Evolutionary conservation across 2,113 vertebrate species (phyloP).

Genomic region (Grammomys surdaster): DNA sequence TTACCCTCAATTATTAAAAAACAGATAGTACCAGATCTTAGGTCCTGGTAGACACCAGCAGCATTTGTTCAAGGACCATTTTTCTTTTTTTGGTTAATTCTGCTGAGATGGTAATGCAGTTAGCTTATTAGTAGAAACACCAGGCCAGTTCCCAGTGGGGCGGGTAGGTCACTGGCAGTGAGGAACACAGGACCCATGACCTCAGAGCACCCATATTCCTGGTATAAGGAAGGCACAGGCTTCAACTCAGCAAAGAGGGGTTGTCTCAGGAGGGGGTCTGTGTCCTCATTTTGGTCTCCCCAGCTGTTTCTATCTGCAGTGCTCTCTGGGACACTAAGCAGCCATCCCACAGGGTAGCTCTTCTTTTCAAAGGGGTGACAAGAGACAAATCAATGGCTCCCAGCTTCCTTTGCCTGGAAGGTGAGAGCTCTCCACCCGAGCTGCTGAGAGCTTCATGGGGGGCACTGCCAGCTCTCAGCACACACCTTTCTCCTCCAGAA

Average conservation of each 20-base stretch:
- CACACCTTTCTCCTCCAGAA: not conserved
- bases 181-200: not conserved
- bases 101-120: conserved; percentile 83
- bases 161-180: not conserved
- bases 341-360: not conserved
- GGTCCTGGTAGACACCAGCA: conserved; percentile 85
- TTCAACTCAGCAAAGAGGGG: not conserved
- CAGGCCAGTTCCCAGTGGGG: conserved; percentile 74
- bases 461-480: not conserved
- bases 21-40: conserved; percentile 88
- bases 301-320: not conserved
- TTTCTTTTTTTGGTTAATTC: conserved; percentile 79
- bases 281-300: not conserved
- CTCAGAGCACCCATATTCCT: not conserved
- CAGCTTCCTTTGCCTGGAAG: not conserved
- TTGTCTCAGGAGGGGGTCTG: not conserved
- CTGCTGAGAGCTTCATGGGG: not conserved
- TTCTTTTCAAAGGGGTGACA: conserved; percentile 42
- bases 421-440: not conserved
- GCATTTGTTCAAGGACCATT: conserved; percentile 84
- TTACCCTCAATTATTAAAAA: conserved; percentile 91
- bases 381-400: conserved; percentile 46
- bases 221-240: not conserved
- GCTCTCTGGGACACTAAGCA: not conserved
- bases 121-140: conserved; percentile 84